Evolutionary conservation across 2,113 vertebrate species (phyloP), one percentile per base, ranked within the genome.

Genomic region (Platysteira castanea): DNA sequence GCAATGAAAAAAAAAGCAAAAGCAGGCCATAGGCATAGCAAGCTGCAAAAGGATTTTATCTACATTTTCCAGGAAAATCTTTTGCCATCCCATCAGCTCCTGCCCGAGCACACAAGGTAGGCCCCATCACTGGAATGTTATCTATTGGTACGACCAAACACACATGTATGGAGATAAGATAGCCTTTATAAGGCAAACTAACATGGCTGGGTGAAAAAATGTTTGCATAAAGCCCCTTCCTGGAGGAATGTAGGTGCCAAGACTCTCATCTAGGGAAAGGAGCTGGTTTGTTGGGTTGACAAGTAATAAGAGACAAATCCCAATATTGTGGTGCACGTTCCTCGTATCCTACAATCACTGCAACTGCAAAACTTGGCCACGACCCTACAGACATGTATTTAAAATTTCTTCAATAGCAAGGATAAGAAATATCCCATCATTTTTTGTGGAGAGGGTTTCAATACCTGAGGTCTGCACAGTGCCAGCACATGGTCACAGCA

Each of bases 121-220:
- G 35, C 27, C 19, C 10, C 37, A 37, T 17, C 1, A 2, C 46
- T 59, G 60, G 49, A 73, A 65, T 39, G 6, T 23, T 50, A 22
- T 0, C 0, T 54, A 6, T 37, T 1, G 2, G 42, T 42, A 26
- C 0, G 6, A 61, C 7, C 37, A n/a, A 20, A 13, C 44, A 35
- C 13, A 18, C 8, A 12, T 1, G 1, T 22, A 27, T 3, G 7
- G 23, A 56, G 20, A 31, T 13, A 24, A 69, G 20, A 30, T 9
- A 5, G 27, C 33, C 28, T 89, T 70, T 28, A 24, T 30, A 59
- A 39, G 16, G 21, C 15, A 26, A 68, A 33, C 23, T 70, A 35
- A 67, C 33, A 52, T 0, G 61, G 14, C 0, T 57, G 27, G 7
- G 9, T 4, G 0, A 35, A 59, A 47, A 74, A 50, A 13, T 1